Base-by-base conservation (phyloP, 2,797 vertebrate species). In the Pangasius djambal region DNA sequence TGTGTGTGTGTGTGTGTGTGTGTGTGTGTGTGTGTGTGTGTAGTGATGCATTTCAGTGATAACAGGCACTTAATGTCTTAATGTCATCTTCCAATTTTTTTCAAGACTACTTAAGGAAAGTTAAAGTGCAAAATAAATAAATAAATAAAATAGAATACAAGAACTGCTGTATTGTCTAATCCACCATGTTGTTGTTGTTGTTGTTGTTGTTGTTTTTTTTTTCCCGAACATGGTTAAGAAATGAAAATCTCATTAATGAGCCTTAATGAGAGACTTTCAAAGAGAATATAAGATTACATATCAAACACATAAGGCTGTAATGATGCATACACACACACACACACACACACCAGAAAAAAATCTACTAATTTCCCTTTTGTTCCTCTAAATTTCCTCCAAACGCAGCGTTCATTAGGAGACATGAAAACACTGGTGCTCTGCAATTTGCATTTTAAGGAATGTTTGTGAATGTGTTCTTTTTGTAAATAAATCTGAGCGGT, bases 351-450 rank as follows among this genome's bases (percentile, higher is more conserved):
- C 87, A 52, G 69, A 57, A 83, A 59, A 88, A 79, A 48, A 28
- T 18, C 69, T 31, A 55, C 65, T 55, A 86, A 44, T 20, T 88
- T 88, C 91, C 92, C 91, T 90, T 95, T 95, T 95, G 94, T 94
- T 95, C 94, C 93, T 94, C 78, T 93, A 93, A 93, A 95, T 91
- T 93, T 91, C 89, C 89, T 90, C 88, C 87, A 85, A 92, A 93
- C 91, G 90, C 83, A 83, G 79, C 67, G 37, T 89, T 94, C 93
- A 94, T 95, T 94, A 92, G 89, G 83, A 88, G 77, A 83, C 67
- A 72, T 25, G 59, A 34, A 57, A 61, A 67, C 92, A 69, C 92
- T 18, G 37, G 69, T 74, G 90, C 87, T 52, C 22, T 90, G 90
- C 91, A 86, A 94, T 94, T 94, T 92, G 92, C 93, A 93, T 94